Conservation (phyloP, 2,113 vertebrate species). For the Vireo altiloquus region DNA sequence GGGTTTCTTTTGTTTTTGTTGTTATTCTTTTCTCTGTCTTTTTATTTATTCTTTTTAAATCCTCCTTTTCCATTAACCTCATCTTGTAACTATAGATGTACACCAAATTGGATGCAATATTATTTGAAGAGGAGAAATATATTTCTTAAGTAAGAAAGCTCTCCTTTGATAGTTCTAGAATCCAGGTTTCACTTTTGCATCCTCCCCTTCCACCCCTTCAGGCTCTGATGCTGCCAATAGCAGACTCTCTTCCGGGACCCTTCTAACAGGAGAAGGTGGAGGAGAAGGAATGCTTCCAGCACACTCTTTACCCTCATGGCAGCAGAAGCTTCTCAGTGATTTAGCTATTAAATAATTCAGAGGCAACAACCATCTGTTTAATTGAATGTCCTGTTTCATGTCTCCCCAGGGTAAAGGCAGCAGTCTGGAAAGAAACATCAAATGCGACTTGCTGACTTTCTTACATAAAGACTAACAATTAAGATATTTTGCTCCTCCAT, state of each 20-base stretch:
- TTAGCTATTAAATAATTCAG: conserved; percentile 35
- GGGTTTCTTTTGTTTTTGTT: neutral
- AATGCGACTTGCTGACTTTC: neutral
- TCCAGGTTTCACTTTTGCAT: neutral
- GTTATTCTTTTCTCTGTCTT: neutral
- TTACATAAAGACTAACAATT: neutral
- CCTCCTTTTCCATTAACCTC: neutral
- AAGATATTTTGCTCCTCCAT: neutral
- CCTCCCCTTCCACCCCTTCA: neutral
- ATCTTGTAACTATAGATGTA: neutral
- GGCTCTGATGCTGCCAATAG: neutral
- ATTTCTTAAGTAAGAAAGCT: neutral
- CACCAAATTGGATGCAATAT: neutral
- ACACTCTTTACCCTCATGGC: neutral
- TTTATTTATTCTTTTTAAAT: neutral
- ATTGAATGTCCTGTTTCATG: conserved; percentile 20
- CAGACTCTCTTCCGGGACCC: neutral
- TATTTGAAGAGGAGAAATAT: neutral
- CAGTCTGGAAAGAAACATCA: neutral
- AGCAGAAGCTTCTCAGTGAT: conserved; percentile 10
- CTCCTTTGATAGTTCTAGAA: neutral
- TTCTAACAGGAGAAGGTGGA: neutral
- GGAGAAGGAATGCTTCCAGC: neutral
- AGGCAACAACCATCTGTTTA: conserved; percentile 15
- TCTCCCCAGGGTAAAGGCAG: neutral